Evolutionary conservation across 2,113 vertebrate genomes (phyloP), one percentile per base, ranked within the genome.

Genomic region (Antidorcas marsupialis): DNA sequence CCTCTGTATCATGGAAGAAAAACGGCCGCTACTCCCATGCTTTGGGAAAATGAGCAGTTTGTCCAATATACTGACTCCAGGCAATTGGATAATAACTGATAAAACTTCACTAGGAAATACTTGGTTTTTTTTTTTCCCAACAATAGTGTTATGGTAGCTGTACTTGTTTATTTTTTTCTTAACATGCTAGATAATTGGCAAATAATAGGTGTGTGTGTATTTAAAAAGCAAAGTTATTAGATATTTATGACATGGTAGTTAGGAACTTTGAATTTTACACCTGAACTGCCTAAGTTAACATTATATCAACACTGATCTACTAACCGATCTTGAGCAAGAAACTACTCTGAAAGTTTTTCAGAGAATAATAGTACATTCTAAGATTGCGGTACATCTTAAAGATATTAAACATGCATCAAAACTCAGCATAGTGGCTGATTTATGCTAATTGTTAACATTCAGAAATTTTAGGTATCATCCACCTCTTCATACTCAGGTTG

Each of bases 1-100:
- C 33, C 33, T 96, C 27, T 87, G 15, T 84, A 16, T 60, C 21
- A 92, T 53, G 19, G n/a, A 91, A 74, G 30, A 89, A 97, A 98
- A 81, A 88, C 30, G 79, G 6, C 19, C 36, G n/a, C 13, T 43
- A 81, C 39, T 76, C 71, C 71, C 39, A 14, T 57, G 55, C 17
- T 96, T 95, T 84, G 33, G 57, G 21, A 89, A 95, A 96, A 94
- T 33, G 78, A 50, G 47, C 47, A 50, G 13, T 71, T 81, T 52
- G 6, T 64, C 60, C 76, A 87, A 43, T 60, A 82, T 53, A n/a
- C 25, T 81, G 25, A 91, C 2, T 71, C 53, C 74, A 95, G n/a
- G 79, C 81, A 90, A 88, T 9, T 71, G 15, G 6, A 55, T 45
- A 91, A 27, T 55, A 86, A 94, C 43, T 82, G 74, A 33, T 74